phyloP scores from a whole-genome alignment of 2,888 invertebrate species.

The Charanyca ferruginea region DNA sequence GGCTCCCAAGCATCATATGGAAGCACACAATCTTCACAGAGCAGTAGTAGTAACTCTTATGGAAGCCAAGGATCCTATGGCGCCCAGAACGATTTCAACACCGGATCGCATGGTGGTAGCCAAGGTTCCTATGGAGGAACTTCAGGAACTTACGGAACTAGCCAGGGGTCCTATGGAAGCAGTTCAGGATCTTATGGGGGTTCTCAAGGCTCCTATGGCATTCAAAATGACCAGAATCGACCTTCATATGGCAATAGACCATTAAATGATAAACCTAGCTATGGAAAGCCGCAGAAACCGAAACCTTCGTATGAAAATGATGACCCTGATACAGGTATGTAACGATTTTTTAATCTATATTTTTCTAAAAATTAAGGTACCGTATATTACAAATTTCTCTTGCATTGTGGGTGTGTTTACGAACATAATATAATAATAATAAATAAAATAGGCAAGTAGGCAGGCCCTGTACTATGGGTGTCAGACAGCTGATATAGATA shows the following conservation, averaged over 20 bases:
- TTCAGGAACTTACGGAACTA: constrained; percentile 33
- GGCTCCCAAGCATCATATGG: constrained; percentile 20
- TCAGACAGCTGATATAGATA: too few species aligned
- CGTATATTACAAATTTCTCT: too few species aligned
- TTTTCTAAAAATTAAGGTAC: too few species aligned
- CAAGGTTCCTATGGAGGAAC: constrained; percentile 31
- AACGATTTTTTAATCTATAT: background rate
- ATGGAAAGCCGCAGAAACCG: constrained; percentile 56
- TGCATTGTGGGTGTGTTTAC: too few species aligned
- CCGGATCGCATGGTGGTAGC: constrained; percentile 34
- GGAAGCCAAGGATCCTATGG: constrained; percentile 42
- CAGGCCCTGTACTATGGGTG: too few species aligned
- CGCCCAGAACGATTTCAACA: constrained; percentile 12
- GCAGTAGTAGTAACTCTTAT: background rate
- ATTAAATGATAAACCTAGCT: constrained; percentile 34
- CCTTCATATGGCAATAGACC: constrained; percentile 48
- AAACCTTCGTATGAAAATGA: constrained; percentile 55
- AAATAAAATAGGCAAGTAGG: too few species aligned
- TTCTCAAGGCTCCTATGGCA: constrained; percentile 23
- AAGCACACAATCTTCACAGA: constrained; percentile 35
- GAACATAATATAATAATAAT: too few species aligned
- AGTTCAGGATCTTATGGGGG: constrained; percentile 43
- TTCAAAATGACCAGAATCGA: constrained; percentile 41
- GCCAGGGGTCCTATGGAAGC: constrained; percentile 28
- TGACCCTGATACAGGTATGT: constrained; percentile 37